phyloP scores from a whole-genome alignment of 2,888 invertebrate genomes.

The Galeopsomyia nigrocyanea region DNA sequence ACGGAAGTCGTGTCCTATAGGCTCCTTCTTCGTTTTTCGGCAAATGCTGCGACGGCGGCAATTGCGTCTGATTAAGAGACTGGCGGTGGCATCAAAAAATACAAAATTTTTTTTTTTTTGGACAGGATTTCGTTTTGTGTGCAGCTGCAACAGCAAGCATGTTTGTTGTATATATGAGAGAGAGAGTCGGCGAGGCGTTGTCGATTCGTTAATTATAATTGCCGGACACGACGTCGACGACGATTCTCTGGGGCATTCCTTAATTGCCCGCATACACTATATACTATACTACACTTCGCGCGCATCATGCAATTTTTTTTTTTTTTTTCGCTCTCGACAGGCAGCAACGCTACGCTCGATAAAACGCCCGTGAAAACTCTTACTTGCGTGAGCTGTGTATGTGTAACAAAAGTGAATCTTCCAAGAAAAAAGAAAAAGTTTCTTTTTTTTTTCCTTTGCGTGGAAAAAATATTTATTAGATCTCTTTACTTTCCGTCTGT shows the following conservation, averaged over 20 bases:
- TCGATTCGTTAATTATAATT: conserved; percentile 68
- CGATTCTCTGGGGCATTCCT: conserved; percentile 66
- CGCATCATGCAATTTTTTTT: background rate
- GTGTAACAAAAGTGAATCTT: no score
- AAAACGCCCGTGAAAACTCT: background rate
- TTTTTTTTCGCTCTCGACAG: conserved; percentile 31
- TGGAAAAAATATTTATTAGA: no score
- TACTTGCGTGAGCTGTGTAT: no score
- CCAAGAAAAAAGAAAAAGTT: no score
- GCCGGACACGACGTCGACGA: conserved; percentile 51
- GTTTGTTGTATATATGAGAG: conserved; percentile 3
- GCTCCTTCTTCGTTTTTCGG: background rate
- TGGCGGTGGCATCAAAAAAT: background rate
- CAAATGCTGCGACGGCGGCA: background rate
- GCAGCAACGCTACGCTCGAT: conserved; percentile 6
- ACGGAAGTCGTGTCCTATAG: conserved; percentile 1
- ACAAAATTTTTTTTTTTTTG: no score
- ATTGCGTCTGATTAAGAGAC: conserved; percentile 7
- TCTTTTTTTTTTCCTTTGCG: no score
- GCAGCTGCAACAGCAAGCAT: background rate
- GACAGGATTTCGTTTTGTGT: no score
- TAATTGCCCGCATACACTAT: no score
- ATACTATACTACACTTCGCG: conserved; percentile 37
- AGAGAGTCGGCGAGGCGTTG: conserved; percentile 48
- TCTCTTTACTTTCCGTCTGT: no score